These are phyloP conservation scores for Sparus aurata DNA, from an alignment of 2,797 vertebrate genomes.

Conservation along the genomic window DNA sequence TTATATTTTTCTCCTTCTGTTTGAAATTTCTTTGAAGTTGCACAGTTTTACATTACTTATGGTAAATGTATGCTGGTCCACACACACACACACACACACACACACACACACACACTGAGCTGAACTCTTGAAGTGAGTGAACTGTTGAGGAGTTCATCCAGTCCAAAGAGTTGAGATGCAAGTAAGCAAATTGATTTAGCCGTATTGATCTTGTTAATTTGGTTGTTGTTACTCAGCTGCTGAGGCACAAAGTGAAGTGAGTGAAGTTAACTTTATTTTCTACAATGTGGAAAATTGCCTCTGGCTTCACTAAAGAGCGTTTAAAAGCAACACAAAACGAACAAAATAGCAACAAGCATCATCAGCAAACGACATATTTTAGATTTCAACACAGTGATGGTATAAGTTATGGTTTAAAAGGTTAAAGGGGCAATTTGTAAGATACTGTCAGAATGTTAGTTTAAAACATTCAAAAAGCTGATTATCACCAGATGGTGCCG, in stretches of 20 bases:
- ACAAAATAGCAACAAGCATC: neutral
- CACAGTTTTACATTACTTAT: neutral
- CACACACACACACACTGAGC: neutral
- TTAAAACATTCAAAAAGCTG: too few species aligned
- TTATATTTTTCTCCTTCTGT: neutral
- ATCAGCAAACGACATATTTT: neutral
- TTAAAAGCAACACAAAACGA: neutral
- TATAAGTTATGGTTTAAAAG: too few species aligned
- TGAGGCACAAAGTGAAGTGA: constrained; percentile 20
- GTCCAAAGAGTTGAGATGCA: constrained; percentile 19
- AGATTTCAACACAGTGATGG: neutral
- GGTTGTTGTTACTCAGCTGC: constrained; percentile 11
- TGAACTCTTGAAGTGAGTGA: constrained; percentile 18
- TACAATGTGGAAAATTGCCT: constrained; percentile 24
- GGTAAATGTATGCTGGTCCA: constrained; percentile 18
- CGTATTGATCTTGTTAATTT: constrained; percentile 35
- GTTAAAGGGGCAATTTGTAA: too few species aligned
- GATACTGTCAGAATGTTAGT: too few species aligned
- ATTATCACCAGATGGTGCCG: too few species aligned
- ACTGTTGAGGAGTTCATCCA: constrained; percentile 31
- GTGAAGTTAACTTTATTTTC: constrained; percentile 21
- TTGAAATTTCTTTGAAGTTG: constrained; percentile 1
- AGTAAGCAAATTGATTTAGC: constrained; percentile 22
- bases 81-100: neutral
- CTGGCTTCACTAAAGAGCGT: neutral